These are phyloP conservation scores for Ormyrus thymus DNA, from an alignment of 2,888 invertebrate species.

Conservation along the genomic window DNA sequence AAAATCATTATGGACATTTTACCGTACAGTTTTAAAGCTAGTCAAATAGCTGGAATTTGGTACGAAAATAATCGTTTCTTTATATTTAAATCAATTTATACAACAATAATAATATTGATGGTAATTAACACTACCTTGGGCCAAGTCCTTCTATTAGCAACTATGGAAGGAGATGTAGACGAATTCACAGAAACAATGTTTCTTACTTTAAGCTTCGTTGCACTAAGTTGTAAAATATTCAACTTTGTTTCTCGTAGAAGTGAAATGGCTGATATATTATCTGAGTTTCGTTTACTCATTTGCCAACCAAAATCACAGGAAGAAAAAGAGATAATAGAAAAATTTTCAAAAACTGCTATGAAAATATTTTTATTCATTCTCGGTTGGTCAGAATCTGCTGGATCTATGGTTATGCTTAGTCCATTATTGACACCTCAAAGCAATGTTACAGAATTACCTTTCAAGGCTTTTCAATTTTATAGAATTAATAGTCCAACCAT, in stretches of 20 bases:
- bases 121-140: not conserved
- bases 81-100: not conserved
- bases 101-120: not conserved
- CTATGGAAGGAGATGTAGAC: not conserved
- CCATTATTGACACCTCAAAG: not conserved
- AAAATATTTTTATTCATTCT: too few species aligned
- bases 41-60: conserved; percentile 20
- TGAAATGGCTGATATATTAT: too few species aligned
- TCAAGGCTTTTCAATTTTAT: conserved; percentile 33
- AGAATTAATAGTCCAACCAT: not conserved
- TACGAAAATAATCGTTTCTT: conserved; percentile 11
- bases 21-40: conserved; percentile 9
- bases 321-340: too few species aligned
- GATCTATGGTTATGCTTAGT: too few species aligned
- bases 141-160: not conserved
- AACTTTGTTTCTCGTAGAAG: too few species aligned
- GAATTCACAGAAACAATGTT: too few species aligned
- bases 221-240: too few species aligned
- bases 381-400: too few species aligned
- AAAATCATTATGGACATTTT: conserved; percentile 23
- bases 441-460: not conserved
- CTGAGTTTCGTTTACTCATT: too few species aligned
- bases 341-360: too few species aligned
- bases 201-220: too few species aligned
- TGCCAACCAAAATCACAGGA: too few species aligned